Percentiles rank a stretch among this genome's conserved stretches.
phyloP scores from a whole-genome alignment of 2,888 invertebrate genomes.

The Andrena fulva region DNA sequence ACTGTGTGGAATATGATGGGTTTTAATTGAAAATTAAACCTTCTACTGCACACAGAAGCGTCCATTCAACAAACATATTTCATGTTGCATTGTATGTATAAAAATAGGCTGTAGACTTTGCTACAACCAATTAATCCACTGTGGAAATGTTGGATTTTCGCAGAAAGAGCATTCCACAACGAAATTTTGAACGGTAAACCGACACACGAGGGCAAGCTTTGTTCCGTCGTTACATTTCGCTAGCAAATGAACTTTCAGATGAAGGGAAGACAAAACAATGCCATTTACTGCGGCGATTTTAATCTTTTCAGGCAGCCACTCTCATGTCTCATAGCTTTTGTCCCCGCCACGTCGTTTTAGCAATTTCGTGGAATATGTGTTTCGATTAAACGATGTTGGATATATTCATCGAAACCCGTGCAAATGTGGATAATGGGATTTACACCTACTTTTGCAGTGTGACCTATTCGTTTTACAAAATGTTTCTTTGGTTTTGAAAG shows the following conservation, averaged over 20 bases:
- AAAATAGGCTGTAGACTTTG: neutral
- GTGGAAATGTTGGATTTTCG: neutral
- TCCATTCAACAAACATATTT: neutral
- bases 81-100: neutral
- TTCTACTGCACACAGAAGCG: neutral
- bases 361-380: neutral
- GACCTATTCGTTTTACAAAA: too few species aligned
- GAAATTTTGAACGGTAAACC: neutral
- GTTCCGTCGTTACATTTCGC: neutral
- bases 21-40: constrained; percentile 20
- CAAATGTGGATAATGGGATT: too few species aligned
- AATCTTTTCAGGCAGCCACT: neutral
- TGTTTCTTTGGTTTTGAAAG: too few species aligned
- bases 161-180: neutral
- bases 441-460: too few species aligned
- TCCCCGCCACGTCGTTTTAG: too few species aligned
- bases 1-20: neutral
- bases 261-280: neutral
- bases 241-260: neutral
- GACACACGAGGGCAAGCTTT: neutral
- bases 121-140: neutral
- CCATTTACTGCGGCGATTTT: neutral
- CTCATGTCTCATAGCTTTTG: too few species aligned
- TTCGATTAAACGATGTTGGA: too few species aligned
- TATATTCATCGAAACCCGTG: too few species aligned